Conservation (phyloP, 2,888 invertebrate genomes). For the Zelleria hepariella region DNA sequence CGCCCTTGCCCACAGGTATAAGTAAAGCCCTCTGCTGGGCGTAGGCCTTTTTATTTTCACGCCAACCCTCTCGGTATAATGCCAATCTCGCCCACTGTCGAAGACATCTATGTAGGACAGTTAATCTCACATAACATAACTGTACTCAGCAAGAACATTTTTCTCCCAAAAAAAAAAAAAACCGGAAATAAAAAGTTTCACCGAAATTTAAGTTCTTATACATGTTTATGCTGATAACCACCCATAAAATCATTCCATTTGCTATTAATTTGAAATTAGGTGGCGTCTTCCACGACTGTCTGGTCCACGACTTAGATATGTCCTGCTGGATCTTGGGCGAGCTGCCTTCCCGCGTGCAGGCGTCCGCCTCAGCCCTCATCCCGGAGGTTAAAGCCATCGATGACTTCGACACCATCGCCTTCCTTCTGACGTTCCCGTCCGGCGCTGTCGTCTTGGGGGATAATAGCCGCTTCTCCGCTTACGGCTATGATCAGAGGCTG, state of each 20-base stretch:
- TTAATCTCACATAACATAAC: no score
- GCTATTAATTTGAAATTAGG: constrained; percentile 44
- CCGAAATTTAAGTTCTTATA: not conserved
- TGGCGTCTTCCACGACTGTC: constrained; percentile 78
- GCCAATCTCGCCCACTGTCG: no score
- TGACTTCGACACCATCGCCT: constrained; percentile 76
- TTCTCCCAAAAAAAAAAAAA: no score
- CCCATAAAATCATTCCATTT: no score
- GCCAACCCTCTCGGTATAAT: no score
- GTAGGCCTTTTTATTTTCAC: no score
- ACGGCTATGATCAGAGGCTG: constrained; percentile 79
- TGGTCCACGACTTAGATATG: constrained; percentile 79
- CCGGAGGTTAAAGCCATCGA: constrained; percentile 72
- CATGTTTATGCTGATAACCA: not conserved
- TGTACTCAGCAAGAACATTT: no score
- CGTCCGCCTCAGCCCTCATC: constrained; percentile 66
- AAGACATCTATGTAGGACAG: no score
- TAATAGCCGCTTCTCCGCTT: constrained; percentile 72
- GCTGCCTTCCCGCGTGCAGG: constrained; percentile 70
- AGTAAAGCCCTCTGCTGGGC: no score
- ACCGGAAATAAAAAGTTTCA: not conserved
- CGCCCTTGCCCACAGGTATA: no score
- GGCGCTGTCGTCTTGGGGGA: constrained; percentile 76
- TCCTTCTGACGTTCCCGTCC: constrained; percentile 73
- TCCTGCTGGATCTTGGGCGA: constrained; percentile 76